Evolutionary conservation across 2,113 vertebrate genomes (phyloP), one percentile per base, ranked within the genome.

Genomic region (Galemys pyrenaicus): DNA sequence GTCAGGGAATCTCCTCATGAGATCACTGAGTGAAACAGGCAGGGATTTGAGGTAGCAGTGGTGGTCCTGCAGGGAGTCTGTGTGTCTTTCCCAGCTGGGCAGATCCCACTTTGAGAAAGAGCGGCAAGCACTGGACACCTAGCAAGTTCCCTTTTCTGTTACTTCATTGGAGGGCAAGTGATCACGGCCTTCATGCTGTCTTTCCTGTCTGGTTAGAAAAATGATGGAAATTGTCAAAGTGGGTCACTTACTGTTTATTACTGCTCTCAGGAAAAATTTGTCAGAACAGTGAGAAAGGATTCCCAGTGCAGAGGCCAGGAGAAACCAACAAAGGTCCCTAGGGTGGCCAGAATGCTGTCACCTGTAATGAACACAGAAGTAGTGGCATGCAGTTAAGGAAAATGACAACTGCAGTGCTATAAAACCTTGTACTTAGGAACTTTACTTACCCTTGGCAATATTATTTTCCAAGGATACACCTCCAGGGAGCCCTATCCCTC

Each of bases 331-430:
- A 9, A 6, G n/a, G 5, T 46, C 60, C 35, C 39, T 2, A 12
- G 49, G 13, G 9, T 79, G 6, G 39, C 75, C 80, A 9, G 28
- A 81, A 54, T 17, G 37, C 32, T 51, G 81, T 67, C 56, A 19
- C 28, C 81, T 56, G 41, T 74, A 65, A 84, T 46, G 30, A 93
- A 62, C 60, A 58, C 64, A 26, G 65, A 68, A 60, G 24, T 35
- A 51, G 70, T 51, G 32, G 83, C 56, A 49, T 51, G 58, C 39
- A n/a, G 86, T 79, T 46, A 91, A 54, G 54, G 64, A 49, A 91
- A 89, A 71, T 54, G 88, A 68, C 71, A 82, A 80, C 46, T 79
- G 83, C 87, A 94, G 89, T 84, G 85, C 58, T 71, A 54, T 77
- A 75, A 78, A 87, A 70, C 75, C 22, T 58, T 56, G 91, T 95